A percentile compares a stretch with the other conserved stretches of the same genome.
These are phyloP conservation scores for Saccopteryx leptura DNA, from an alignment of 2,113 vertebrate genomes.

Conservation along the genomic window DNA sequence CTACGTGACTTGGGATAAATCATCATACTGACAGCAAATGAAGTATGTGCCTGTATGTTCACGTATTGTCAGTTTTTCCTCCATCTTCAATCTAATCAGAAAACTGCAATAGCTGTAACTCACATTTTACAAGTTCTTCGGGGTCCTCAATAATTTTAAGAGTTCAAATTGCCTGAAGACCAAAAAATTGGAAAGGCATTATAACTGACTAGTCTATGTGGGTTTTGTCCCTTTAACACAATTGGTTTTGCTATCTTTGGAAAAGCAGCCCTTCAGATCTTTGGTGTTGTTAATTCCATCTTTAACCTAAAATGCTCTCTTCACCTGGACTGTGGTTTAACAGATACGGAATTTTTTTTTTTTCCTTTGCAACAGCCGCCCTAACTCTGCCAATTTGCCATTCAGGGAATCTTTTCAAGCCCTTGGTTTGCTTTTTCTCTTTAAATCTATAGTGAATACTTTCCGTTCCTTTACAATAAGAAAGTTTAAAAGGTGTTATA, in stretches of 20 bases:
- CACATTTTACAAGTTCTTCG: neutral
- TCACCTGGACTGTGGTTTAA: neutral
- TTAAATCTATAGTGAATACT: slow-evolving; percentile 22
- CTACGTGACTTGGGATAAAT: neutral
- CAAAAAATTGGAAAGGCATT: neutral
- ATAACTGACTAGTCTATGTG: neutral
- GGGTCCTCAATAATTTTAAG: neutral
- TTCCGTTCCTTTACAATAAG: neutral
- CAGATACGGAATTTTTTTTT: neutral
- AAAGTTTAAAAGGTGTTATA: slow-evolving; percentile 45
- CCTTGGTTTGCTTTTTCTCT: slow-evolving; percentile 3
- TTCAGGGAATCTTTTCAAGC: neutral
- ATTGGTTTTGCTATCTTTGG: neutral
- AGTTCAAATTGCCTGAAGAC: neutral
- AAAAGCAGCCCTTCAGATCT: neutral
- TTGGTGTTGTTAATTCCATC: neutral
- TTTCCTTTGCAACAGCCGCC: neutral
- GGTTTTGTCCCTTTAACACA: neutral
- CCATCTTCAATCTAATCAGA: neutral
- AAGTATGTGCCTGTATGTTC: neutral
- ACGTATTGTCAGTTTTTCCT: neutral
- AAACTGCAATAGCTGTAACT: neutral
- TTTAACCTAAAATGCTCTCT: slow-evolving; percentile 26
- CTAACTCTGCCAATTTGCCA: slow-evolving; percentile 11
- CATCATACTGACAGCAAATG: neutral